Base-by-base conservation (phyloP, 2,797 vertebrate species). In the Acanthurus lineatus region DNA sequence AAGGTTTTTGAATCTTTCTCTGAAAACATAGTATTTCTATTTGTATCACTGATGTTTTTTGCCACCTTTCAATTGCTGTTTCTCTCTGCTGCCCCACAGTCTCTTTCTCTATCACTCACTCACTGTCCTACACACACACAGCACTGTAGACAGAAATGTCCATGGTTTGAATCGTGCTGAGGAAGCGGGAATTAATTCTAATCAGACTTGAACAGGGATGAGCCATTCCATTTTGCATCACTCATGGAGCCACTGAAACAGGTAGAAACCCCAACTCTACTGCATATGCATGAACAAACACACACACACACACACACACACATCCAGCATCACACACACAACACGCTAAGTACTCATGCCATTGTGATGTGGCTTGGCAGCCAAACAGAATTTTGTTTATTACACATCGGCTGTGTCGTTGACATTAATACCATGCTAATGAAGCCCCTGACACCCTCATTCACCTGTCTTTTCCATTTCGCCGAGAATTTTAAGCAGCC, bases 101-200 rank as follows among this genome's bases (percentile, higher is more conserved):
- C 42, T 14, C 59, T 60, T 40, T 10, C 48, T 38, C 48, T 49
- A 42, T 25, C 38, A 54, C 47, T 14, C 78, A 64, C 62, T 67
- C 48, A 40, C 17, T n/a, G 2, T 25, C 25, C 25, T 25, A 25
- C 25, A 2, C 69, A 28, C 72, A 53, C 67, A 67, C 42, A 0
- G 82, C 85, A 79, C 74, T 84, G 86, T 77, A 76, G 84, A 89
- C 88, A 85, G 79, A 81, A 89, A 91, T 76, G 88, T 72, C 84
- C 76, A 77, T 64, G 83, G 80, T 88, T 84, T 77, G 83, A 57
- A 88, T 93, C 85, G 85, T 90, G 94, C 95, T 96, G 95, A 95
- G 90, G 81, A 92, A 85, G 94, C 95, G 94, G 84, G 85, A 95
- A 95, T 95, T 93, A 91, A 94, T 95, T 95, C 91, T 88, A 95